phyloP scores from a whole-genome alignment of 2,888 invertebrate genomes.

The Zhuqinia jingwanae region DNA sequence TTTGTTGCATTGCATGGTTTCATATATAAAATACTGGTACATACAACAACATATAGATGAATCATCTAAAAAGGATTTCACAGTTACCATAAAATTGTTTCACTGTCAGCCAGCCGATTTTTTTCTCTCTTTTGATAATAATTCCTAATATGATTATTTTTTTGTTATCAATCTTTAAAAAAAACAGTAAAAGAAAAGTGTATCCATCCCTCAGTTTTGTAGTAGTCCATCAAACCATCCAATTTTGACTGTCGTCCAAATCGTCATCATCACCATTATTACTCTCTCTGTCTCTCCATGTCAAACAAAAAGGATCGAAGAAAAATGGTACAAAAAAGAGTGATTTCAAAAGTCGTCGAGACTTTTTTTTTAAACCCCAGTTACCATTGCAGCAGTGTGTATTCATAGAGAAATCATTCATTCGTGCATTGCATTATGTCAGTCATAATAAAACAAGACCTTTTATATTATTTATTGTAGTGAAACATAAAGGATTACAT shows the following conservation, averaged over 20 bases:
- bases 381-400: no score
- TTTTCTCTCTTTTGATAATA: conserved; percentile 22
- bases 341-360: no score
- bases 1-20: neutral
- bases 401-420: conserved; percentile 51
- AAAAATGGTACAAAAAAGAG: neutral
- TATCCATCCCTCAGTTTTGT: neutral
- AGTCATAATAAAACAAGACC: conserved; percentile 7
- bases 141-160: conserved; percentile 35
- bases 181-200: neutral
- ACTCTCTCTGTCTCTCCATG: no score
- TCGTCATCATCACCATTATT: neutral
- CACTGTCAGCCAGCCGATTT: conserved; percentile 5
- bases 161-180: neutral
- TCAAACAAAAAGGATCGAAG: neutral
- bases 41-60: neutral
- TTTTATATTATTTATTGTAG: conserved; percentile 5
- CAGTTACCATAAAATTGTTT: neutral
- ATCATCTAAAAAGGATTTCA: conserved; percentile 7
- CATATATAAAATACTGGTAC: neutral
- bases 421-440: conserved; percentile 51
- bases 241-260: conserved; percentile 20
- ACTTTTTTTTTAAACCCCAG: neutral
- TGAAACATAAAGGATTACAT: conserved; percentile 50
- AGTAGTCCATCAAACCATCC: conserved; percentile 24